Evolutionary conservation across 53 echinoderm and acorn worm genomes (phyloP), one percentile per base, ranked within the genome.

Genomic region (Arbacia lixula): DNA sequence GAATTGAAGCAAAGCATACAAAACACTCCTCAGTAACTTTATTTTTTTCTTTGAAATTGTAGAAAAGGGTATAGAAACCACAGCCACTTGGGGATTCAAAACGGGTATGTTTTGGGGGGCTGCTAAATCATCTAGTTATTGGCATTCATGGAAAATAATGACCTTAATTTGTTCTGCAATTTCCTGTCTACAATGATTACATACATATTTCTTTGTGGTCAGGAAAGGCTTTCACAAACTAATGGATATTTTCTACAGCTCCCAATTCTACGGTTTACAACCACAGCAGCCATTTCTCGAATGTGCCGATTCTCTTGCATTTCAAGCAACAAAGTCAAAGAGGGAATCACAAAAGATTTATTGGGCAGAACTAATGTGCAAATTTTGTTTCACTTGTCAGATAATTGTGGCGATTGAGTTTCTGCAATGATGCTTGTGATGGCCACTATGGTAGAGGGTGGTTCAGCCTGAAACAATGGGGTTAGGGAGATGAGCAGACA

Each of bases 151-250:
- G 16, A 34, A 53, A 74, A 74, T 74, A 74, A 74, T 74, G 74
- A 74, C 74, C 74, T 74, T 33, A 74, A 74, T 74, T 74, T 74
- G 74, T 74, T 74, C 53, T 26, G 52, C 74, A 53, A 74, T 74
- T 74, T 74, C 54, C 74, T 74, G 74, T 74, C 74, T 49, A 10
- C 21, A 50, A 34, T 34, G 51, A 74, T 74, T 74, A 74, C 20
- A 12, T 30, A 74, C 50, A 53, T n/a, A 53, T 53, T 46, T 50
- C 58, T 49, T 71, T 71, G 53, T 35, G 74, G 74, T 74, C 52
- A 14, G n/a, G n/a, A n/a, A n/a, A n/a, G n/a, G n/a, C n/a, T n/a
- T n/a, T n/a, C n/a, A n/a, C n/a, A n/a, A n/a, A n/a, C n/a, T n/a
- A n/a, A n/a, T n/a, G n/a, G n/a, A n/a, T n/a, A n/a, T n/a, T n/a